Evolutionary conservation across 2,113 vertebrate genomes (phyloP), one percentile per base, ranked within the genome.

Genomic region (Periophthalmodon schlosseri): DNA sequence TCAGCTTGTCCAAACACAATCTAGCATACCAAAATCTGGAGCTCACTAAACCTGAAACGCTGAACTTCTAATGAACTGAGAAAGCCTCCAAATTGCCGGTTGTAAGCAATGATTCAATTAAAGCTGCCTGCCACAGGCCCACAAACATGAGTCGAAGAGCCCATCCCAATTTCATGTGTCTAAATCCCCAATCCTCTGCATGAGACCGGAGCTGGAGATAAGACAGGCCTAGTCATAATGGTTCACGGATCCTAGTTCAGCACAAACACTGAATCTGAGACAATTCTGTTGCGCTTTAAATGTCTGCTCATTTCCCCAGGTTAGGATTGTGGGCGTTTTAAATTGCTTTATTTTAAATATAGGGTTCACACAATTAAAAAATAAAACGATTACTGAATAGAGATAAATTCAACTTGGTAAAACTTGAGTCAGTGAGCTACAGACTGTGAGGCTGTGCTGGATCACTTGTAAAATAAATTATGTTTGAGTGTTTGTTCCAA

Each of bases 31-130:
- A 34, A 86, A 88, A 89, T 88, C 84, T 87, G 70, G 63, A 56
- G 75, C 68, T 67, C 72, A 68, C 74, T 78, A 83, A 85, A 81
- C 54, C 84, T 83, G 84, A 89, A 89, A 86, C 69, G 49, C 72
- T 92, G 90, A 92, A 91, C 88, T 93, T 74, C 75, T 91, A 91
- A 90, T 87, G 91, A 92, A 88, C 89, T 86, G 76, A 65, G 77
- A 83, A 78, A 61, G 72, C 76, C 76, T 88, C 80, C 74, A 85
- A 91, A 88, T 82, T 76, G 69, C 76, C 76, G 76, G 81, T 84
- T 87, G 87, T 87, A 80, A 87, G 87, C 80, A 75, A 84, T 92
- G 83, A 92, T 91, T 93, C 70, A 81, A 89, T 91, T 91, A 91
- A 85, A 87, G 80, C 73, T 75, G 81, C 68, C 69, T 80, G 75